phyloP scores from a whole-genome alignment of 2,888 invertebrate genomes.

The Drosophila prolongata region DNA sequence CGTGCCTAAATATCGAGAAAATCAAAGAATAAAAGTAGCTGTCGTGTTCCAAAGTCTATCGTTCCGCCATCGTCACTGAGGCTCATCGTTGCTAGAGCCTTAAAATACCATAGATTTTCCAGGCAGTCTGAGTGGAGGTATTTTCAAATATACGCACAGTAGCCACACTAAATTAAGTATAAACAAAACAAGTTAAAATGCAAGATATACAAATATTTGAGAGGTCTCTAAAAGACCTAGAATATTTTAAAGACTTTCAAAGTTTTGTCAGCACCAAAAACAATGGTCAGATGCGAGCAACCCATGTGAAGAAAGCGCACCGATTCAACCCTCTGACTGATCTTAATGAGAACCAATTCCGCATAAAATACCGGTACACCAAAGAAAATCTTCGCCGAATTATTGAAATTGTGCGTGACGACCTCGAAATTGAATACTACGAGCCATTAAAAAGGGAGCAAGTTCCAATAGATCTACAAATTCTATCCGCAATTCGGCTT shows the following conservation, averaged over 20 bases:
- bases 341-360: slow-evolving; percentile 73
- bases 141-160: not conserved
- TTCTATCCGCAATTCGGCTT: slow-evolving; percentile 72
- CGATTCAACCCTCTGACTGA: slow-evolving; percentile 73
- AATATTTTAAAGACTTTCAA: slow-evolving; percentile 52
- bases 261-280: slow-evolving; percentile 8
- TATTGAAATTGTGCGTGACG: slow-evolving; percentile 79
- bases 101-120: not conserved
- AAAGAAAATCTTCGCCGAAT: slow-evolving; percentile 77
- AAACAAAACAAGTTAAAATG: slow-evolving; percentile 40
- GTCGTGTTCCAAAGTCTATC: no score
- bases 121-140: not conserved
- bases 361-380: slow-evolving; percentile 71
- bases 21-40: no score
- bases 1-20: no score
- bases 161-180: not conserved
- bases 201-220: slow-evolving; percentile 64
- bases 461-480: slow-evolving; percentile 78
- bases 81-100: not conserved
- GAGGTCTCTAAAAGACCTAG: slow-evolving; percentile 65
- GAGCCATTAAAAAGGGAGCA: slow-evolving; percentile 67
- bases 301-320: slow-evolving; percentile 7
- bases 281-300: not conserved
- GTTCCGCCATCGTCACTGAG: no score
- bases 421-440: slow-evolving; percentile 68